These are phyloP conservation scores for Origma solitaria DNA, from an alignment of 2,113 vertebrate species.

Conservation along the genomic window DNA sequence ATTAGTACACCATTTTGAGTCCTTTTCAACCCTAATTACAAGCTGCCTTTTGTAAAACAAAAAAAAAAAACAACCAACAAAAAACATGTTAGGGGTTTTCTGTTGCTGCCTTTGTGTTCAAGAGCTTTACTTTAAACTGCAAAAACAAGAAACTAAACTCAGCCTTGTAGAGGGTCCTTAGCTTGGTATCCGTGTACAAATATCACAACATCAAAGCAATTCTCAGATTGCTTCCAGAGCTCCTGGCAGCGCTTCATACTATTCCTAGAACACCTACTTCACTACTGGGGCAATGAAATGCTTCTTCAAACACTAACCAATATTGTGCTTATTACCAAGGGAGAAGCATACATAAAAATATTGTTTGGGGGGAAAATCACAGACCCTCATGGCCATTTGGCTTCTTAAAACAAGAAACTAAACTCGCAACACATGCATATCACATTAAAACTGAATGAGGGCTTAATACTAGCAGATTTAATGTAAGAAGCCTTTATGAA, in stretches of 20 bases:
- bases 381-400: not conserved
- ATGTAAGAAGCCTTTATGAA: not conserved
- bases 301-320: not conserved
- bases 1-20: slow-evolving; percentile 22
- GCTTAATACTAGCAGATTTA: not conserved
- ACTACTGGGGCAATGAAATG: not conserved
- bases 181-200: not conserved
- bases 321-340: not conserved
- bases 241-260: not conserved
- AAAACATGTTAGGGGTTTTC: not conserved
- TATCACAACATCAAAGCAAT: not conserved
- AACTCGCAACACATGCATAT: not conserved
- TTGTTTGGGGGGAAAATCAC: not conserved
- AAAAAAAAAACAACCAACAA: not conserved
- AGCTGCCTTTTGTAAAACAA: not conserved
- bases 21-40: slow-evolving; percentile 28
- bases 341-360: not conserved
- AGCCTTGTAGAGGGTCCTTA: not conserved
- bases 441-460: not conserved
- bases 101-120: not conserved
- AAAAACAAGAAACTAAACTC: not conserved
- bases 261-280: not conserved
- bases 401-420: not conserved
- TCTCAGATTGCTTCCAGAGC: not conserved
- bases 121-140: not conserved